Evolutionary conservation across 2,888 invertebrate genomes (phyloP).

Genomic region (Bursaphelenchus okinawaensis): DNA sequence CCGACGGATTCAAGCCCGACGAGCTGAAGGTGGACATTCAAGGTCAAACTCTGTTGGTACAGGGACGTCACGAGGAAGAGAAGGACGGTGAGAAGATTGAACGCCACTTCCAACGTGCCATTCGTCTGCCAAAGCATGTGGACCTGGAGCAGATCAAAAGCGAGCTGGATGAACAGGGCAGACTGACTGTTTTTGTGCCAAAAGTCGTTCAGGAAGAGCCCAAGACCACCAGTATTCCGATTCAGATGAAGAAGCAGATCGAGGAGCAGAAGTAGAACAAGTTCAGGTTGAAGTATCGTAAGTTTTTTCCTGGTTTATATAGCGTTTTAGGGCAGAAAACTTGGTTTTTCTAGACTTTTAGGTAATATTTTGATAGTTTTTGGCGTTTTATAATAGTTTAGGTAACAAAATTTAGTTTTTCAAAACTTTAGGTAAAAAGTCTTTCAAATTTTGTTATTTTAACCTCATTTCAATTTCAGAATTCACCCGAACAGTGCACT

Average conservation of each 20-base stretch:
- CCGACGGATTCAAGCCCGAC: constrained; percentile 7
- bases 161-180: constrained; percentile 1
- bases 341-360: too few relatives aligned
- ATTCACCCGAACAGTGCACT: too few relatives aligned
- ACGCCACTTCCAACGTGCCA: background rate
- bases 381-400: too few relatives aligned
- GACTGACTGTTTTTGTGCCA: background rate
- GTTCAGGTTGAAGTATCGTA: too few relatives aligned
- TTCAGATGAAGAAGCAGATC: background rate
- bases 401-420: too few relatives aligned
- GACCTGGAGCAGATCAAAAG: constrained; percentile 1
- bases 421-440: too few relatives aligned
- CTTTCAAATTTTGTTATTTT: too few relatives aligned
- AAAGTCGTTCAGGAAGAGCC: background rate
- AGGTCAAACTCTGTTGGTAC: background rate
- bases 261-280: background rate
- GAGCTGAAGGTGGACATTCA: constrained; percentile 6
- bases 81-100: constrained; percentile 4
- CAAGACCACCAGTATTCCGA: background rate
- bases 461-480: too few relatives aligned
- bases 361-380: too few relatives aligned
- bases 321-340: too few relatives aligned
- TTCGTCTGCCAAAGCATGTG: constrained; percentile 9
- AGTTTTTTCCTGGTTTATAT: too few relatives aligned
- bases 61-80: background rate